Conservation (phyloP, 2,113 vertebrate species). For the Jaculus jaculus region DNA sequence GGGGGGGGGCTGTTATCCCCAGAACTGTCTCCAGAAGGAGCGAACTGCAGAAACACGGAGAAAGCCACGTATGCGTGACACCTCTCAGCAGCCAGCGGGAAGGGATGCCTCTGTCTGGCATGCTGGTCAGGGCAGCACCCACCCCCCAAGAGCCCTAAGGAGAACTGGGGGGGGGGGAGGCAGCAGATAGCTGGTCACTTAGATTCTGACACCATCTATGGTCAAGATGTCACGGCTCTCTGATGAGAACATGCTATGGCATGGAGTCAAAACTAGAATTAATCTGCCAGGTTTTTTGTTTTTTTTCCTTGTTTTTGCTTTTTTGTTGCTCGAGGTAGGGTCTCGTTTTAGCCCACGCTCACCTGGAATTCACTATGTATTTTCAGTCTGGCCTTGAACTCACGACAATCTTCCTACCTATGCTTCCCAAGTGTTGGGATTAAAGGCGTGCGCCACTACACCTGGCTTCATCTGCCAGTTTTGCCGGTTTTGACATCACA, state of each 20-base stretch:
- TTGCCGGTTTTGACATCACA: neutral
- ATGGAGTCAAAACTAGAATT: neutral
- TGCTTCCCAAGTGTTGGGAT: too few species aligned
- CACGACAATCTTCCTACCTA: too few species aligned
- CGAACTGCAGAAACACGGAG: neutral
- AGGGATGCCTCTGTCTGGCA: neutral
- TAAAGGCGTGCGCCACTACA: too few species aligned
- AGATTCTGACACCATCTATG: neutral
- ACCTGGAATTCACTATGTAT: too few species aligned
- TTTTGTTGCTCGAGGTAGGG: too few species aligned
- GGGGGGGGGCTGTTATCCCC: neutral
- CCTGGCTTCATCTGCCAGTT: neutral
- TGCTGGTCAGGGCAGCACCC: neutral
- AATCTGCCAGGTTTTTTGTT: too few species aligned
- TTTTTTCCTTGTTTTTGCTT: too few species aligned
- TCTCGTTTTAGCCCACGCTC: too few species aligned
- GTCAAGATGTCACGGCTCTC: neutral
- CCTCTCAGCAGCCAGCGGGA: neutral
- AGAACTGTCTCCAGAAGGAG: neutral
- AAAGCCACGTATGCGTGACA: rapidly evolving
- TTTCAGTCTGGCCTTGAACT: too few species aligned
- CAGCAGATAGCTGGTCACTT: neutral
- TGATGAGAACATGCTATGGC: neutral
- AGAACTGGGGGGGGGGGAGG: too few species aligned
- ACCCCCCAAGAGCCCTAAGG: neutral